Percentiles rank a stretch among this genome's conserved stretches.
These are phyloP conservation scores for Chymomyza fuscimana DNA, from an alignment of 2,888 invertebrate species.

Conservation along the genomic window DNA sequence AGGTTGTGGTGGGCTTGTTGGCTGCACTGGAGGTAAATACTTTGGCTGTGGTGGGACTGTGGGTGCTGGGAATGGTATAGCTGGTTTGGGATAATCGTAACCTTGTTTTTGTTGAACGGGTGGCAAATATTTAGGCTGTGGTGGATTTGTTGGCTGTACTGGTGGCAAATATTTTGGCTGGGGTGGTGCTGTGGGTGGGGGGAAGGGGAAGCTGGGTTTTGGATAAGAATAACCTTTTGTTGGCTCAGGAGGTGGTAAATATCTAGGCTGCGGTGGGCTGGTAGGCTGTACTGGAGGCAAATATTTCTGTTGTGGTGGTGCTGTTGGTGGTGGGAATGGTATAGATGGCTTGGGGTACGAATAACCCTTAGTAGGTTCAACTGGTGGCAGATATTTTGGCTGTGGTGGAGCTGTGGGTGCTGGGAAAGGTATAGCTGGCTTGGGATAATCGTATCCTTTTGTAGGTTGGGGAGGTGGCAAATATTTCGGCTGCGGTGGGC, in stretches of 20 bases:
- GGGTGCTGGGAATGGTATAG: constrained; percentile 39
- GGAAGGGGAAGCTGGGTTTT: constrained; percentile 46
- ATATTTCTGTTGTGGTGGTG: constrained; percentile 7
- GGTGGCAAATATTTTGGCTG: constrained; percentile 32
- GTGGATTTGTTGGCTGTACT: constrained; percentile 5
- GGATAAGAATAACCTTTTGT: constrained; percentile 35
- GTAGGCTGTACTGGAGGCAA: constrained; percentile 25
- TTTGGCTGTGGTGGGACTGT: constrained; percentile 26
- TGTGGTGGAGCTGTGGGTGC: constrained; percentile 20
- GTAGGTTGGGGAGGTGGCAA: constrained; percentile 38
- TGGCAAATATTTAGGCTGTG: constrained; percentile 11
- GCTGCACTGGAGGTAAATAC: constrained; percentile 29
- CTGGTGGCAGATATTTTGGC: constrained; percentile 17
- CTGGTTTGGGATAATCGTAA: constrained; percentile 47
- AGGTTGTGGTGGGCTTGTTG: constrained; percentile 13
- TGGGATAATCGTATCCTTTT: constrained; percentile 57
- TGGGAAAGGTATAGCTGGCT: constrained; percentile 50
- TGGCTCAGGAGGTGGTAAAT: constrained; percentile 19
- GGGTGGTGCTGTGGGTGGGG: constrained; percentile 44
- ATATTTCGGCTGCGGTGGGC: constrained; percentile 46
- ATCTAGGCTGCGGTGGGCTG: constrained; percentile 22
- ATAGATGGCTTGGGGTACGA: constrained; percentile 10
- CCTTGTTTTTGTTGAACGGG: constrained; percentile 23
- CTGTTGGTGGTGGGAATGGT: constrained; percentile 15
- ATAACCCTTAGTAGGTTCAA: constrained; percentile 11